A percentile compares a stretch with the other conserved stretches of the same genome.
phyloP scores from a whole-genome alignment of 1,140 invertebrate genomes.

The Drosophila teissieri region DNA sequence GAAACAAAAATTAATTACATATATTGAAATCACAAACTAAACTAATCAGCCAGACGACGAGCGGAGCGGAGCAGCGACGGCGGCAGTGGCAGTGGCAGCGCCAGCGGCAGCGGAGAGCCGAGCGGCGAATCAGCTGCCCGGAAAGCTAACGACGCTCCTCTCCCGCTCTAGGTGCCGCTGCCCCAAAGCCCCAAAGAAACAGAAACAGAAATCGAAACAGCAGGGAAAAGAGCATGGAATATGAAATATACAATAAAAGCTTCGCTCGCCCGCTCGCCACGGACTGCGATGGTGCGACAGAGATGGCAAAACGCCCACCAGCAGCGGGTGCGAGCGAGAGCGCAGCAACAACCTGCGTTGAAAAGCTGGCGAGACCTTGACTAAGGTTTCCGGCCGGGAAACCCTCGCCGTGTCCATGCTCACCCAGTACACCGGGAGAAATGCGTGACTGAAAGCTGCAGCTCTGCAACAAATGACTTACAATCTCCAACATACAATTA shows the following conservation, averaged over 20 bases:
- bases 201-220: not conserved
- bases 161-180: not conserved
- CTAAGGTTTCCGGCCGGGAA: conserved; percentile 52
- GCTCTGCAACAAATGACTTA: too few species aligned
- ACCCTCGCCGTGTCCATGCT: conserved; percentile 27
- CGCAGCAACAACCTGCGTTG: conserved; percentile 41
- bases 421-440: conserved; percentile 1
- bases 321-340: conserved; percentile 4
- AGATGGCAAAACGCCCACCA: not conserved
- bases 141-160: conserved; percentile 16
- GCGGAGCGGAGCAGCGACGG: conserved; percentile 40
- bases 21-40: conserved; percentile 82
- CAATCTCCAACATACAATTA: too few species aligned
- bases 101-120: conserved; percentile 9
- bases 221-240: too few species aligned
- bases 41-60: conserved; percentile 71
- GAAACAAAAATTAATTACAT: conserved; percentile 79
- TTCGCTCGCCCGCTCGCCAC: conserved; percentile 3
- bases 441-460: too few species aligned
- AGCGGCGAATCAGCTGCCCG: conserved; percentile 31
- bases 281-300: conserved; percentile 17
- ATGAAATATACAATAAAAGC: conserved; percentile 16
- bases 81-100: conserved; percentile 14
- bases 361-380: conserved; percentile 45
- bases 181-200: not conserved